These are phyloP conservation scores for Amblyopsis rosae DNA, from an alignment of 2,113 vertebrate genomes.

Conservation along the genomic window DNA sequence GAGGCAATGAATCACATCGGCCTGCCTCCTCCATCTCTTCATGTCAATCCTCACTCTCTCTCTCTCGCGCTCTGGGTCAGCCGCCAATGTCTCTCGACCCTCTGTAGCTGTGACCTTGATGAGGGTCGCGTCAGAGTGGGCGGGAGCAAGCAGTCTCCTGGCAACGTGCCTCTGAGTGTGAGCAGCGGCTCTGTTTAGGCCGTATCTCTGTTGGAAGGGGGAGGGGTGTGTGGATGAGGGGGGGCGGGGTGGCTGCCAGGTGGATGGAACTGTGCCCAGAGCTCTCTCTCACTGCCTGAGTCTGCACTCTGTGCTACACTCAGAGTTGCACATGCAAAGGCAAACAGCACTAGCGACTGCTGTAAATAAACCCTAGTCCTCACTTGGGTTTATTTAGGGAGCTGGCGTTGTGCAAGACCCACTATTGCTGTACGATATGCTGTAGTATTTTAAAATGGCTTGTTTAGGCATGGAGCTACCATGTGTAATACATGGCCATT, in stretches of 20 bases:
- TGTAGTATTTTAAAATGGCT: too few species aligned
- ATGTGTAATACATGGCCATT: too few species aligned
- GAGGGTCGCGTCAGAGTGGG: constrained; percentile 55
- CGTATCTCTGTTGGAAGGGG: constrained; percentile 25
- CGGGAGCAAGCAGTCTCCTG: constrained; percentile 62
- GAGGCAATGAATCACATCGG: constrained; percentile 40
- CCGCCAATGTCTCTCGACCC: constrained; percentile 23
- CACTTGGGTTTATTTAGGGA: too few species aligned
- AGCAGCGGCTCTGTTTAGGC: constrained; percentile 62
- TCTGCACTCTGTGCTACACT: constrained; percentile 31
- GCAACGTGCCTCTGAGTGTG: constrained; percentile 53
- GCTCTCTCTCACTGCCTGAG: constrained; percentile 53
- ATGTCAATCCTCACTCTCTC: neutral
- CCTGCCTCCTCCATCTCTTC: constrained; percentile 8
- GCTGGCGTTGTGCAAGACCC: too few species aligned
- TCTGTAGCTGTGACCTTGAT: constrained; percentile 69
- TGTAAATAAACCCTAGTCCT: too few species aligned
- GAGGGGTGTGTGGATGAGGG: neutral
- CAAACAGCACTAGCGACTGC: neutral
- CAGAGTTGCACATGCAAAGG: neutral
- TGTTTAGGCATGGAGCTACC: too few species aligned
- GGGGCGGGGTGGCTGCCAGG: constrained; percentile 57
- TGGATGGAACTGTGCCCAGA: constrained; percentile 68
- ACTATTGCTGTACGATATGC: too few species aligned
- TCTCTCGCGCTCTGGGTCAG: neutral